A percentile compares a stretch with the other conserved stretches of the same genome.
Evolutionary conservation across 2,113 vertebrate genomes (phyloP).

Genomic region (Mesitornis unicolor): DNA sequence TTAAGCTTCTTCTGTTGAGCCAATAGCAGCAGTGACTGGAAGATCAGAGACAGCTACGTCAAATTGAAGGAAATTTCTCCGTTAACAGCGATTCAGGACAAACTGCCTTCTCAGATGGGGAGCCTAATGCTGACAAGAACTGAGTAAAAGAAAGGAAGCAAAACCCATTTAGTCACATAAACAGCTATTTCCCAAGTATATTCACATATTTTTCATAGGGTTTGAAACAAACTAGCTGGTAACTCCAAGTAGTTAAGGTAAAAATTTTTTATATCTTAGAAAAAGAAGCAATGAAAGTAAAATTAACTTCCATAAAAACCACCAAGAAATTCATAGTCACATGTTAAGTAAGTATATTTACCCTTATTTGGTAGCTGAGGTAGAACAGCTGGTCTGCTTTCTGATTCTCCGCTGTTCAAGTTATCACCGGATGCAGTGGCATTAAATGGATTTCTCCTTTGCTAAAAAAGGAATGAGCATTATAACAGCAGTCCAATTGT

Average conservation of each 20-base stretch:
- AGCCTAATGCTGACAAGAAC: neutral
- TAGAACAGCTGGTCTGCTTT: constrained; percentile 32
- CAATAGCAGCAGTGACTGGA: neutral
- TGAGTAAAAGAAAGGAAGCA: neutral
- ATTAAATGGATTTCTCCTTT: constrained; percentile 89
- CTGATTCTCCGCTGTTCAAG: neutral
- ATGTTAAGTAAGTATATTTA: constrained; percentile 51
- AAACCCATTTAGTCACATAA: neutral
- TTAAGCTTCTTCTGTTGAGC: neutral
- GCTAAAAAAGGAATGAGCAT: constrained; percentile 61
- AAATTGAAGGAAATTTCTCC: neutral
- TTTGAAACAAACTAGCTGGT: neutral
- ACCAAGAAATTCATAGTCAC: neutral
- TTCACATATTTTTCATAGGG: neutral
- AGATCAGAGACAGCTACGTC: neutral
- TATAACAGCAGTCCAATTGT: neutral
- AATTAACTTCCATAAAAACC: neutral
- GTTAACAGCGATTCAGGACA: neutral
- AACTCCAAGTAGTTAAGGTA: neutral
- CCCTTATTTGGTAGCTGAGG: constrained; percentile 69
- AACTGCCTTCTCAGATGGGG: neutral
- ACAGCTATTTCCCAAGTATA: neutral
- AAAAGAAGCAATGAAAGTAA: neutral
- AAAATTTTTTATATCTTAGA: neutral
- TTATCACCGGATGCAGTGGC: constrained; percentile 56